These are phyloP conservation scores for Ciconia boyciana DNA, from an alignment of 2,113 vertebrate species.

Conservation along the genomic window DNA sequence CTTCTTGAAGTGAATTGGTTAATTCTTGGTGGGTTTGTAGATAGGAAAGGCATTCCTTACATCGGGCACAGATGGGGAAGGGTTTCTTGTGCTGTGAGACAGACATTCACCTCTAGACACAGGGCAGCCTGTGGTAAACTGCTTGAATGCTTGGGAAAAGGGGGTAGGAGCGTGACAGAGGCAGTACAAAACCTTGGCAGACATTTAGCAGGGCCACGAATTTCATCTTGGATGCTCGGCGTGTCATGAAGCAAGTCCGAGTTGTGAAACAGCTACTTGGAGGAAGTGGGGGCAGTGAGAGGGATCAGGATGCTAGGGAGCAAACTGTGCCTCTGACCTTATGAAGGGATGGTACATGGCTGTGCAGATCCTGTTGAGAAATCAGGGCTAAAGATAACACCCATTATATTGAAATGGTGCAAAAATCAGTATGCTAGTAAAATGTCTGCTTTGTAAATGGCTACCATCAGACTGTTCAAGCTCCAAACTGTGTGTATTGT, in stretches of 20 bases:
- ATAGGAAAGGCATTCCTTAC: conserved; percentile 22
- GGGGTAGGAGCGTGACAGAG: not conserved
- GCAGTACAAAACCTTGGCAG: not conserved
- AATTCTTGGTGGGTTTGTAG: conserved; percentile 17
- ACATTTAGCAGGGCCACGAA: not conserved
- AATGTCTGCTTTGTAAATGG: not conserved
- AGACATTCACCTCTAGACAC: conserved; percentile 19
- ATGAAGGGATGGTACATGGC: not conserved
- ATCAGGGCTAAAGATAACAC: not conserved
- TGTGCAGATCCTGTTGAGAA: not conserved
- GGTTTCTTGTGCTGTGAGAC: not conserved
- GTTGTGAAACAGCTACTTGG: not conserved
- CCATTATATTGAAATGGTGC: not conserved
- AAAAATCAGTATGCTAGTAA: not conserved
- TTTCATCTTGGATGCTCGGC: not conserved
- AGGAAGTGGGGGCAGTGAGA: not conserved
- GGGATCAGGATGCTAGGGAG: not conserved
- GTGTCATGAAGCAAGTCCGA: not conserved
- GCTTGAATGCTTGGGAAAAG: not conserved
- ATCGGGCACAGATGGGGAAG: conserved; percentile 21
- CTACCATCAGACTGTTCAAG: not conserved
- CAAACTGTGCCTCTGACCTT: not conserved
- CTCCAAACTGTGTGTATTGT: not conserved
- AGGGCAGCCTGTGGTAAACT: conserved; percentile 4
- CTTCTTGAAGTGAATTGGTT: conserved; percentile 28